A percentile compares a stretch with the other conserved stretches of the same genome.
These are phyloP conservation scores for Apamea crenata DNA, from an alignment of 2,888 invertebrate genomes.

Conservation along the genomic window DNA sequence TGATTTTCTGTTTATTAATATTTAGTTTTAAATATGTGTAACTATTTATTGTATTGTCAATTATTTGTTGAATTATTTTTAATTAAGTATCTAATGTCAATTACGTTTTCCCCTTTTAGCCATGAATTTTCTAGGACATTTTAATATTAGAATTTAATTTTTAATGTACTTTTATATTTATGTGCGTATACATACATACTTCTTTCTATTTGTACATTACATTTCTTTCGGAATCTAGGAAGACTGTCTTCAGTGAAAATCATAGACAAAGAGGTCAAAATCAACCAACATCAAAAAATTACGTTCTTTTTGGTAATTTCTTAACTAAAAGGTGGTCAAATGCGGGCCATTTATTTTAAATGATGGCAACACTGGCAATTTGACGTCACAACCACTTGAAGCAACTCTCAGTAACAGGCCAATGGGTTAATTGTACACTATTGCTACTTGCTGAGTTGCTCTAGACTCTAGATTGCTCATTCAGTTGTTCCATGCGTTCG, in stretches of 20 bases:
- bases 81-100: slow-evolving; percentile 46
- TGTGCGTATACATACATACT: slow-evolving; percentile 14
- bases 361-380: slow-evolving; percentile 7
- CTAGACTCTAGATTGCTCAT: slow-evolving; percentile 3
- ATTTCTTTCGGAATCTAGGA: slow-evolving; percentile 5
- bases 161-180: slow-evolving; percentile 29
- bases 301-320: neutral
- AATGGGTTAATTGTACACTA: neutral
- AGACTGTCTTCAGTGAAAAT: slow-evolving; percentile 34
- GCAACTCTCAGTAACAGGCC: neutral
- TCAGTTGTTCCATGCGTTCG: neutral
- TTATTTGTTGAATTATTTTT: slow-evolving; percentile 65
- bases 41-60: slow-evolving; percentile 64
- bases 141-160: slow-evolving; percentile 24
- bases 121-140: slow-evolving; percentile 49
- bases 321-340: neutral
- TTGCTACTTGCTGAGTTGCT: neutral
- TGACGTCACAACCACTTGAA: neutral
- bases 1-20: slow-evolving; percentile 59
- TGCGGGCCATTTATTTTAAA: slow-evolving; percentile 1
- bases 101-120: slow-evolving; percentile 33
- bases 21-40: slow-evolving; percentile 60
- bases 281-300: neutral
- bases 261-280: neutral
- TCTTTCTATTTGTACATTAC: slow-evolving; percentile 8